Conservation (phyloP, 2,797 vertebrate species). For the Nyctalus aviator region DNA sequence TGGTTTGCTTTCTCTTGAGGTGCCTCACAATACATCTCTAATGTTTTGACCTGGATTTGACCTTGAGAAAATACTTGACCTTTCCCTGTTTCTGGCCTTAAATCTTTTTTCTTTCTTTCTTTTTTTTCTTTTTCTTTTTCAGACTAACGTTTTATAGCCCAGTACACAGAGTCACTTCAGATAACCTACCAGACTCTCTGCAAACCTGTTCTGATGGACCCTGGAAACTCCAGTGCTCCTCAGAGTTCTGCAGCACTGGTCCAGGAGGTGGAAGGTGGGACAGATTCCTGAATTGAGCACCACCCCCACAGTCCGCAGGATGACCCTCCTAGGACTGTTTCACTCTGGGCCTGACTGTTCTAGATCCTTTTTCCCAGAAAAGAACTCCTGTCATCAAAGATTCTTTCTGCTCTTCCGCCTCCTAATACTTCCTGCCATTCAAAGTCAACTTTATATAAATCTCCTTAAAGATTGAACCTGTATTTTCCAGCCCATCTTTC, state of each 20-base stretch:
- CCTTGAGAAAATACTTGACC: constrained; percentile 63
- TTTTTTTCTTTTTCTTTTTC: not conserved
- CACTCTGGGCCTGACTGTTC: not conserved
- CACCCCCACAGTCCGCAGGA: not conserved
- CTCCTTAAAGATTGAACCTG: not conserved
- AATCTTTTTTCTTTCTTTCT: not conserved
- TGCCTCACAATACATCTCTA: not conserved
- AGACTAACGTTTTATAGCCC: not conserved
- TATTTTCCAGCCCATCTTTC: not conserved
- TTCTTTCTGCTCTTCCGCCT: not conserved
- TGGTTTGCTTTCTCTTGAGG: not conserved
- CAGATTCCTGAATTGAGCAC: not conserved
- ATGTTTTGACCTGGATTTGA: constrained; percentile 41
- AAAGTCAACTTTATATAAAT: constrained; percentile 32
- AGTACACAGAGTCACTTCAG: not conserved
- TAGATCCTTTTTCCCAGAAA: not conserved
- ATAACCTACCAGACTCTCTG: not conserved
- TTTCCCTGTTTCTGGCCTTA: not conserved
- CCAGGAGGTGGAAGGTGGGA: not conserved
- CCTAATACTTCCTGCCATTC: not conserved
- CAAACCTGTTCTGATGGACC: not conserved
- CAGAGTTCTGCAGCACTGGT: constrained; percentile 1
- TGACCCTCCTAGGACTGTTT: not conserved
- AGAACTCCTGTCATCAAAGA: not conserved
- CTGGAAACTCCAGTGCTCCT: constrained; percentile 5